Conservation (phyloP, 2,113 vertebrate genomes). For the Nannobrachium achirus region DNA sequence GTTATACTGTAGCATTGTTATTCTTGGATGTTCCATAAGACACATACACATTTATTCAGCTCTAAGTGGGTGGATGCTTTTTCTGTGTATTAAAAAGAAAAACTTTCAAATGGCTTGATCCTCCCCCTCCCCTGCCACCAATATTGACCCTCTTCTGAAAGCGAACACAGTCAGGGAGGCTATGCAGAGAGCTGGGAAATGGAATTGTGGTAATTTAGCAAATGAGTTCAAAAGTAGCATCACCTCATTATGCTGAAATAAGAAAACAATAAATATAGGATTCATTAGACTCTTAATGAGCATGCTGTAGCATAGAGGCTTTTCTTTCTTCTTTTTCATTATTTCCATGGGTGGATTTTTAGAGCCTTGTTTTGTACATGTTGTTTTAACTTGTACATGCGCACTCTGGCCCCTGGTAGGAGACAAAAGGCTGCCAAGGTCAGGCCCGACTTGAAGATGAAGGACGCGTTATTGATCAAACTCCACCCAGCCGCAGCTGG, state of each 20-base stretch:
- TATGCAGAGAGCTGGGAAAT: conserved; percentile 45
- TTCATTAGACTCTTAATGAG: conserved; percentile 75
- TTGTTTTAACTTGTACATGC: conserved; percentile 72
- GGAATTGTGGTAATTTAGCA: conserved; percentile 60
- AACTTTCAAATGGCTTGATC: conserved; percentile 9
- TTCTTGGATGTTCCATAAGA: conserved; percentile 20
- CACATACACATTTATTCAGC: conserved; percentile 28
- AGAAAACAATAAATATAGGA: conserved; percentile 73
- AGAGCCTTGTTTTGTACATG: conserved; percentile 64
- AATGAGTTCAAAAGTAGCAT: conserved; percentile 64
- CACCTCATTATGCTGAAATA: conserved; percentile 73
- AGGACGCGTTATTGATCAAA: conserved; percentile 85
- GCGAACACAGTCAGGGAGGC: conserved; percentile 30
- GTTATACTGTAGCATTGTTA: conserved; percentile 35
- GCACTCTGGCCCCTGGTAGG: conserved; percentile 78
- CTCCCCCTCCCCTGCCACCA: not conserved
- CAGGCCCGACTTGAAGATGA: conserved; percentile 79
- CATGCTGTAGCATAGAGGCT: conserved; percentile 50
- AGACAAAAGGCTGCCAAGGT: conserved; percentile 85
- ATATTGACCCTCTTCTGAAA: conserved; percentile 18
- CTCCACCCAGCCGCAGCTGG: conserved; percentile 73
- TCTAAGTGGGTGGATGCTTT: conserved; percentile 12
- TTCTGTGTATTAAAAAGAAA: conserved; percentile 15
- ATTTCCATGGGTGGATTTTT: conserved; percentile 58
- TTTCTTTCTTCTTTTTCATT: conserved; percentile 27